A percentile compares a stretch with the other conserved stretches of the same genome.
These are phyloP conservation scores for Macquaria australasica DNA, from an alignment of 2,113 vertebrate species.

Conservation along the genomic window DNA sequence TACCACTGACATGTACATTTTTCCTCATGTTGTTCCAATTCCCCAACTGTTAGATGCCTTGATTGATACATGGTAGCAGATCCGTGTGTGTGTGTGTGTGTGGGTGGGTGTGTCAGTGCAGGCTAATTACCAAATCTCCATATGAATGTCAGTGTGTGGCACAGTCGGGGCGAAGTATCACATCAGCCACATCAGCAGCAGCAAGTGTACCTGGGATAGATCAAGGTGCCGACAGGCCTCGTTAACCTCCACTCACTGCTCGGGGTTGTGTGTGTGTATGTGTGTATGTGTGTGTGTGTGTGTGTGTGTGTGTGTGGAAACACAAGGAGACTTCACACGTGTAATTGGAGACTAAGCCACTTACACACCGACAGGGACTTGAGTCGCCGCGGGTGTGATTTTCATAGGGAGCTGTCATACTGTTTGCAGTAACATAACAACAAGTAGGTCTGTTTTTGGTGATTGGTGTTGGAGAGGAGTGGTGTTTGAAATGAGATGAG, in stretches of 20 bases:
- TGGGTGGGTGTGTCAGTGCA: conserved; percentile 50
- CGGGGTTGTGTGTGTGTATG: conserved; percentile 7
- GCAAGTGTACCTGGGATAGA: conserved; percentile 61
- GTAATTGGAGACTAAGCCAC: conserved; percentile 77
- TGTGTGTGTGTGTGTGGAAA: conserved; percentile 1
- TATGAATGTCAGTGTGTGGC: conserved; percentile 70
- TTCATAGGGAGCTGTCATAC: conserved; percentile 49
- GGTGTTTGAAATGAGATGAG: conserved; percentile 29
- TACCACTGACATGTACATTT: conserved; percentile 62
- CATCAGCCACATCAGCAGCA: conserved; percentile 51
- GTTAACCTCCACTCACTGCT: conserved; percentile 61
- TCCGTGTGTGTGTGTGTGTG: conserved; percentile 45
- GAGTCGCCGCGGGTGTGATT: conserved; percentile 43
- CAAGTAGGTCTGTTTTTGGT: conserved; percentile 48
- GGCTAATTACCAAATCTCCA: conserved; percentile 80
- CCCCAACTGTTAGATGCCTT: conserved; percentile 72
- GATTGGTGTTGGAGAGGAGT: conserved; percentile 30
- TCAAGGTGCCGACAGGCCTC: conserved; percentile 60
- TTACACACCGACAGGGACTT: conserved; percentile 56
- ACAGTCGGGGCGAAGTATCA: conserved; percentile 49
- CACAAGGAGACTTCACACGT: conserved; percentile 73
- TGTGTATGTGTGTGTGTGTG: conserved; percentile 26
- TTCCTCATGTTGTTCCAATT: conserved; percentile 71
- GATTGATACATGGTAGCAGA: conserved; percentile 76
- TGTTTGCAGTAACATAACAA: conserved; percentile 39